A percentile compares a stretch with the other conserved stretches of the same genome.
These are phyloP conservation scores for Caiman crocodilus DNA, from an alignment of 2,797 vertebrate species.

Conservation along the genomic window DNA sequence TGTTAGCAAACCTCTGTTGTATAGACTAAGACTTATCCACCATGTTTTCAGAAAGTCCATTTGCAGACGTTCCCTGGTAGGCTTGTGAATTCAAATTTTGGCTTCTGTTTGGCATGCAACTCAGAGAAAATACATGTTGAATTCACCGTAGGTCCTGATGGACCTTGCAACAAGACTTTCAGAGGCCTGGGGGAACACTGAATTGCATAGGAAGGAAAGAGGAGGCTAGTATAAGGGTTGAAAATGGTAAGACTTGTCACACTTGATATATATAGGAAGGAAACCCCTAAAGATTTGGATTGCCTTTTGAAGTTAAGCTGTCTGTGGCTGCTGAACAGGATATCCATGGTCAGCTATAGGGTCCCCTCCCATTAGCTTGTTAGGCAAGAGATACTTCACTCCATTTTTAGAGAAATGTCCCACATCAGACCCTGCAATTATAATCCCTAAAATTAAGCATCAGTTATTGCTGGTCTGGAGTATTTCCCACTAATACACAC, in stretches of 20 bases:
- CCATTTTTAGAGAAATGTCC: neutral
- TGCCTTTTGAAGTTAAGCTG: neutral
- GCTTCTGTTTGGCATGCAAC: neutral
- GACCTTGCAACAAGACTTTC: neutral
- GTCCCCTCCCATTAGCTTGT: neutral
- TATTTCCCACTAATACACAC: slow-evolving; percentile 23
- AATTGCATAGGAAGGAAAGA: neutral
- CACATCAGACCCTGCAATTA: fast-evolving
- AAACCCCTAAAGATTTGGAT: neutral
- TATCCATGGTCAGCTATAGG: neutral
- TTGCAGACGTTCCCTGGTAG: neutral
- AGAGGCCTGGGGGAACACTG: neutral
- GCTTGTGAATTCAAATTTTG: neutral
- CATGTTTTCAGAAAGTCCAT: neutral
- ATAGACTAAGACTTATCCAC: neutral
- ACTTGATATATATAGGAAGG: neutral
- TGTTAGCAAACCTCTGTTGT: too few relatives aligned
- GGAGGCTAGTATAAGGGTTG: neutral
- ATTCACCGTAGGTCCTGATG: neutral
- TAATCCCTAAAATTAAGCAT: neutral
- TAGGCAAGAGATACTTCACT: neutral
- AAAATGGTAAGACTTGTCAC: neutral
- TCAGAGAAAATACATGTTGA: neutral
- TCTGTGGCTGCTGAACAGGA: neutral
- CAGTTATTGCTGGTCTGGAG: neutral